Conservation (phyloP, 2,888 invertebrate genomes). For the Parnassius glacialis region DNA sequence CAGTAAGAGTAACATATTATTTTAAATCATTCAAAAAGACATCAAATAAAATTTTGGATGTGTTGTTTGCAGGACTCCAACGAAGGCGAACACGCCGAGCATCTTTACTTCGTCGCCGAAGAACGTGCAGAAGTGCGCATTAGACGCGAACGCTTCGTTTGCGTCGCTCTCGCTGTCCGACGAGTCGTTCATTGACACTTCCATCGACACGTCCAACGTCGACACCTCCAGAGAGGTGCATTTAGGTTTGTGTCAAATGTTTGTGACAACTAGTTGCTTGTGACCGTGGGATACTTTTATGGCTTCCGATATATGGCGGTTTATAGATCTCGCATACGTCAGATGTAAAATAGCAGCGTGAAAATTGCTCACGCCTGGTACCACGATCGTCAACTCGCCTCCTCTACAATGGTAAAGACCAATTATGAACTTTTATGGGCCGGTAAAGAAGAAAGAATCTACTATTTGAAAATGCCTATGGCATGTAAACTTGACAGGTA, state of each 20-base stretch:
- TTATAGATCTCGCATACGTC: no score
- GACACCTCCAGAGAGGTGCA: conserved; percentile 60
- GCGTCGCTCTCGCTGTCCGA: conserved; percentile 69
- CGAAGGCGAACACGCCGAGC: conserved; percentile 61
- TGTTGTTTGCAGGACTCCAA: conserved; percentile 53
- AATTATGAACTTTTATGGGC: no score
- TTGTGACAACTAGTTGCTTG: background rate
- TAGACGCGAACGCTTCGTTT: conserved; percentile 60
- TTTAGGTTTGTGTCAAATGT: conserved; percentile 40
- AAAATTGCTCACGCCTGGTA: no score
- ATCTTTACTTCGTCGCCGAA: conserved; percentile 74
- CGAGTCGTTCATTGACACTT: conserved; percentile 56
- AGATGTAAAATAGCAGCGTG: no score
- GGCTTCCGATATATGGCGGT: no score
- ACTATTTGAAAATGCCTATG: background rate
- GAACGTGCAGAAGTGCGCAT: conserved; percentile 51
- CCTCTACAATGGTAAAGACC: no score
- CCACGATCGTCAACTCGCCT: no score
- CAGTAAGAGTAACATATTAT: no score
- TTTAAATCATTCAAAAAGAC: no score
- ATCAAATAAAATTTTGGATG: no score
- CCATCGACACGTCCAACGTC: conserved; percentile 53
- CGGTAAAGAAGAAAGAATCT: background rate
- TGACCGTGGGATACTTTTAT: no score
- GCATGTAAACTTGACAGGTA: no score